Base-by-base conservation (phyloP, 2,888 invertebrate genomes). In the Anarsia innoxiella region DNA sequence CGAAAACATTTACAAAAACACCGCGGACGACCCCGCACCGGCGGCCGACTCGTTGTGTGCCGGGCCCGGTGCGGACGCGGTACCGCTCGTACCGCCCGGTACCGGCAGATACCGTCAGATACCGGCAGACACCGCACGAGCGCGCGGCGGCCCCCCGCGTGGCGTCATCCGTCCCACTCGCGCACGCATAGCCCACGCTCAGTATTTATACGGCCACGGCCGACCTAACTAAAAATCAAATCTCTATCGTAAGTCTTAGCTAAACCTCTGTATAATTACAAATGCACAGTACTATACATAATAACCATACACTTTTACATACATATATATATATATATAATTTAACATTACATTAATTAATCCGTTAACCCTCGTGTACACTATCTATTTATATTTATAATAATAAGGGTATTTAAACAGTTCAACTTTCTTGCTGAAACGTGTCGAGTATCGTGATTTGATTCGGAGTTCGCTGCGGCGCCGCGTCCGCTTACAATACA, bases 201-300 rank as follows among this genome's bases (percentile, higher is more conserved):
- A 32, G 25, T 33, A 33, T 33, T 33, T 33, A 33, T 25, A 33
- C 36, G 36, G 29, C 31, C 38, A 40, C 48, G 48, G 44, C 56
- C 53, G 53, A 46, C 59, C 67, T 67, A 67, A 66, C 70, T 68
- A 62, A 59, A 70, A 71, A 68, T 59, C 62, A 74, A 80, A 76
- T 72, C 67, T 74, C 76, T 78, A 77, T 68, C 53, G 59, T 67
- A 72, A 66, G 51, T 59, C 74, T 71, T 78, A 72, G 50, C 74
- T 79, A 77, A 68, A 65, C 72, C 48, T 48, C 49, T 73, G 72
- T 79, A 79, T 77, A 77, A 75, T 83, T 82, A 83, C 82, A 82
- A 83, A 83, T 82, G 82, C 80, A 79, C 79, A 79, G 59, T 60
- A 59, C 56, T 61, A 61, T 76, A 78, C 70, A 75, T 70, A 67